These are phyloP conservation scores for Leptinotarsa defecta DNA, from an alignment of 1,140 invertebrate species.

Conservation along the genomic window DNA sequence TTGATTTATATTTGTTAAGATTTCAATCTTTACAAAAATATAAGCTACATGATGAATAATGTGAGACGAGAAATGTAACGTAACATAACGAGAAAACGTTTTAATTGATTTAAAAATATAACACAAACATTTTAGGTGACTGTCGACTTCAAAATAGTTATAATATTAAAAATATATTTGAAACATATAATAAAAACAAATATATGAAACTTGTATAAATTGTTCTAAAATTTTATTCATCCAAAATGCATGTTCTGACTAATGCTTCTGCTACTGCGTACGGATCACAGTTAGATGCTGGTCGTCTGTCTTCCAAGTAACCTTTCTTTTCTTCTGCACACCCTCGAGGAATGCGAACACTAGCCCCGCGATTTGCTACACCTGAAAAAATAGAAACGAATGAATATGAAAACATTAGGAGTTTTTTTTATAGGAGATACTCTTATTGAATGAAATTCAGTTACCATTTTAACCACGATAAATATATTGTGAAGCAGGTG, in stretches of 20 bases:
- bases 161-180: neutral
- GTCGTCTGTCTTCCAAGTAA: constrained; percentile 73
- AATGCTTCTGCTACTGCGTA: neutral
- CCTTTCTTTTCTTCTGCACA: constrained; percentile 88
- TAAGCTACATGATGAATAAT: too few relatives aligned
- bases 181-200: neutral
- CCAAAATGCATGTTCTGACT: constrained; percentile 61
- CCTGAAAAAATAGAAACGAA: constrained; percentile 56
- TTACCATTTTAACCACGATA: too few relatives aligned
- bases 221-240: constrained; percentile 57
- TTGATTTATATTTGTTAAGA: too few relatives aligned
- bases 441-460: too few relatives aligned
- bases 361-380: constrained; percentile 79
- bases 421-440: too few relatives aligned
- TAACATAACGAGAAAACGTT: too few relatives aligned
- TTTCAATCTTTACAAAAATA: too few relatives aligned
- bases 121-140: neutral
- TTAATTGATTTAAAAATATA: neutral
- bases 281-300: neutral
- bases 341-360: constrained; percentile 79
- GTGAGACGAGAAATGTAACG: too few relatives aligned
- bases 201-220: neutral
- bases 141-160: neutral
- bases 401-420: neutral
- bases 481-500: too few relatives aligned